These are phyloP conservation scores for Mimumesa dahlbomi DNA, from an alignment of 2,888 invertebrate genomes.

Conservation along the genomic window DNA sequence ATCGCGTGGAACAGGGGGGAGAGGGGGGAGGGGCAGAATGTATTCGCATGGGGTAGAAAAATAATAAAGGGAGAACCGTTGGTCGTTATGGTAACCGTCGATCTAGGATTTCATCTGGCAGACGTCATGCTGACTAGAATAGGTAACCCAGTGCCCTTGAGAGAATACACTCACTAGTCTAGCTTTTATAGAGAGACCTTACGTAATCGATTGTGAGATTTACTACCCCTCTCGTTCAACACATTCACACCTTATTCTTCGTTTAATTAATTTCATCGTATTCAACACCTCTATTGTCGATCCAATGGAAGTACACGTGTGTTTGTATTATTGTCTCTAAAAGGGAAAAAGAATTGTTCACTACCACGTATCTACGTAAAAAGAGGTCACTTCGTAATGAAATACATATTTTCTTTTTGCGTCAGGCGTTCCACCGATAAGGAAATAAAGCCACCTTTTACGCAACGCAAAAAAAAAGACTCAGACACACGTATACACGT, in stretches of 20 bases:
- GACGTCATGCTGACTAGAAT: conserved; percentile 42
- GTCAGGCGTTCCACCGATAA: conserved; percentile 28
- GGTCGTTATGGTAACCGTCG: conserved; percentile 58
- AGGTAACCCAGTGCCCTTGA: conserved; percentile 44
- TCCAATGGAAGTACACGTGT: no score
- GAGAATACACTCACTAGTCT: conserved; percentile 13
- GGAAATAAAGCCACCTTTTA: conserved; percentile 27
- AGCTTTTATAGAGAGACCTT: not conserved
- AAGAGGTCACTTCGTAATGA: no score
- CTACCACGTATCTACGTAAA: no score
- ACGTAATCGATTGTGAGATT: no score
- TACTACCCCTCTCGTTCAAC: no score
- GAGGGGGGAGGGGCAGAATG: not conserved
- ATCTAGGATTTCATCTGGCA: conserved; percentile 55
- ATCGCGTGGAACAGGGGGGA: conserved; percentile 19
- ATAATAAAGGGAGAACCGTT: conserved; percentile 52
- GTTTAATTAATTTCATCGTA: no score
- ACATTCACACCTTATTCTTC: no score
- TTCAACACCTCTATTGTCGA: no score
- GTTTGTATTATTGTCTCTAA: no score
- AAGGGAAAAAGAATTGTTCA: no score
- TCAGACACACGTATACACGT: no score
- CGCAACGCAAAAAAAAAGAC: no score
- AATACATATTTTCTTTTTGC: conserved; percentile 14
- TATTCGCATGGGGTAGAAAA: conserved; percentile 30